Evolutionary conservation across 2,888 invertebrate genomes (phyloP).

Genomic region (Teleiodes luculella): DNA sequence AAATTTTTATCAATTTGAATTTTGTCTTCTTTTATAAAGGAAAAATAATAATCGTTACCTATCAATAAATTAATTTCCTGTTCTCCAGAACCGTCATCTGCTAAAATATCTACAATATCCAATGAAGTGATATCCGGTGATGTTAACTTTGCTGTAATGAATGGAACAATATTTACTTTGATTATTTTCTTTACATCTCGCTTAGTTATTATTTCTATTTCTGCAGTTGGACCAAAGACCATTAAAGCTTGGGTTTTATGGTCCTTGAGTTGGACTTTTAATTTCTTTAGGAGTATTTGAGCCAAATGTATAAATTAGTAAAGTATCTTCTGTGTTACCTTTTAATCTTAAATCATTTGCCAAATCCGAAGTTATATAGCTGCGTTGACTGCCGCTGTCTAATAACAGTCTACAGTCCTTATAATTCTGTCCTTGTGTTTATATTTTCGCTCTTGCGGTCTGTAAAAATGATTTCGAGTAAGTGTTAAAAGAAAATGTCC

Average conservation of each 20-base stretch:
- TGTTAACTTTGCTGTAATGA: neutral
- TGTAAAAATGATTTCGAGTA: neutral
- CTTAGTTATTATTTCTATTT: neutral
- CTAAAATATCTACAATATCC: conserved; percentile 1
- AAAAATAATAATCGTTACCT: conserved; percentile 27
- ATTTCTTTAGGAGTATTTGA: conserved; percentile 1
- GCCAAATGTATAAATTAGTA: conserved; percentile 14
- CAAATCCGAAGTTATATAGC: conserved; percentile 2
- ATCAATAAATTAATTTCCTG: conserved; percentile 21
- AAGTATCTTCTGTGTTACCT: neutral
- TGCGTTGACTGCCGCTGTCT: conserved; percentile 16
- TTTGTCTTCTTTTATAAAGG: conserved; percentile 20
- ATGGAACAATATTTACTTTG: neutral
- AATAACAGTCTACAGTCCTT: neutral
- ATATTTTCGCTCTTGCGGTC: neutral
- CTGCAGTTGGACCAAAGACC: no score
- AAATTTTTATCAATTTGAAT: conserved; percentile 18
- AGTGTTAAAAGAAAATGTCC: no score
- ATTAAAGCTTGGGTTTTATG: no score
- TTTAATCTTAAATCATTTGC: conserved; percentile 2
- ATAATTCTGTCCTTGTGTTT: neutral
- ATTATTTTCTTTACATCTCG: neutral
- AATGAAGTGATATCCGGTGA: neutral
- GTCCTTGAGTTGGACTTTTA: no score
- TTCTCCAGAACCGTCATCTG: conserved; percentile 21